phyloP scores from a whole-genome alignment of 2,888 invertebrate species.

The Megastigmus dorsalis region DNA sequence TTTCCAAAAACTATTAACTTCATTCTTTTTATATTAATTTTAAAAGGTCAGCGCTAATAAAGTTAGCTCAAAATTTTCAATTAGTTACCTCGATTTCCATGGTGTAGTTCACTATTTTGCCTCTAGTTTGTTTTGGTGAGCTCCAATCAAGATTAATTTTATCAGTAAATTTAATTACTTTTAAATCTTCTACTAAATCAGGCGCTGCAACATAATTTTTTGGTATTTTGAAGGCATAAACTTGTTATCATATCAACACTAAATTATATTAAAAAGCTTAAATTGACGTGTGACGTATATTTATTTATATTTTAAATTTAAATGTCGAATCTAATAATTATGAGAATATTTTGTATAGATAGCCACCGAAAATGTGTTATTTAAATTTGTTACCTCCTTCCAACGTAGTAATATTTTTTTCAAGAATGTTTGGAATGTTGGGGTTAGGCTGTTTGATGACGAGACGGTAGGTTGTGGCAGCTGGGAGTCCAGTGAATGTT shows the following conservation, averaged over 20 bases:
- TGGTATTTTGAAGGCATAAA: background rate
- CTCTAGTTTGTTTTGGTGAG: constrained; percentile 56
- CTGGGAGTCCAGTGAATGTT: no score
- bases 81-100: constrained; percentile 56
- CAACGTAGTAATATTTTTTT: no score
- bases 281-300: no score
- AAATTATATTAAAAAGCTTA: background rate
- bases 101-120: constrained; percentile 56
- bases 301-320: background rate
- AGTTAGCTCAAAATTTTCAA: background rate
- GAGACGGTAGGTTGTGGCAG: no score
- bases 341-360: background rate
- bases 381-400: constrained; percentile 61
- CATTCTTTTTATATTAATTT: background rate
- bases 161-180: background rate
- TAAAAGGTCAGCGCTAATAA: background rate
- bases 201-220: constrained; percentile 55
- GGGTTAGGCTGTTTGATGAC: no score
- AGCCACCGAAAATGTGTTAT: no score
- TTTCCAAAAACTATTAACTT: no score
- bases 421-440: no score
- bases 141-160: constrained; percentile 52
- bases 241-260: background rate
- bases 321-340: background rate
- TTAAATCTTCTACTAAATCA: constrained; percentile 48